Conservation (phyloP, 2,888 invertebrate genomes). For the Escarpia spicata region DNA sequence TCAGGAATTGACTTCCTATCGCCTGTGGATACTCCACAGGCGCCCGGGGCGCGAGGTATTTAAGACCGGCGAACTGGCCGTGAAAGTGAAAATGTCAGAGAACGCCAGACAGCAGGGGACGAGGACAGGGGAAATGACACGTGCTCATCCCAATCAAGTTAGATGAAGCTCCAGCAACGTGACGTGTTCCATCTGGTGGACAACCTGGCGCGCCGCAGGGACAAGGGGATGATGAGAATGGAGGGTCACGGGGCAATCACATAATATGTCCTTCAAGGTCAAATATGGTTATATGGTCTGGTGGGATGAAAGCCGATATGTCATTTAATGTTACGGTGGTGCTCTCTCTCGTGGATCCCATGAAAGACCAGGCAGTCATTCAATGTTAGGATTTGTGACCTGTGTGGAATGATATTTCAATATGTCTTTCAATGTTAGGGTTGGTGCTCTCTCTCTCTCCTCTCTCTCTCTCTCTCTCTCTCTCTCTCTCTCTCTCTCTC, state of each 20-base stretch:
- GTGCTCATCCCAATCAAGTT: not conserved
- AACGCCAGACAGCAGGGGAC: not conserved
- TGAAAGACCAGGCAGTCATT: no score
- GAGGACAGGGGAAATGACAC: not conserved
- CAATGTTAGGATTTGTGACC: no score
- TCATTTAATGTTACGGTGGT: no score
- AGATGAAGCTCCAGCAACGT: not conserved
- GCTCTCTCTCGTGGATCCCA: no score
- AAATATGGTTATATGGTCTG: not conserved
- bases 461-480: not conserved
- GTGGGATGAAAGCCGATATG: no score
- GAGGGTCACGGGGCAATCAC: not conserved
- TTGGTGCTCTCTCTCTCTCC: not conserved
- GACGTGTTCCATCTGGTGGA: not conserved
- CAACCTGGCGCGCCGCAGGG: not conserved
- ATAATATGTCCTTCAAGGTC: not conserved
- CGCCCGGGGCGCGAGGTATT: not conserved
- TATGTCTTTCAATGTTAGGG: not conserved
- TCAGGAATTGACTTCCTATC: not conserved
- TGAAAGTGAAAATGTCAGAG: not conserved
- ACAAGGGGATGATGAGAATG: not conserved
- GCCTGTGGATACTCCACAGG: not conserved
- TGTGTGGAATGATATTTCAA: no score
- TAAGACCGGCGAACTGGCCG: not conserved
- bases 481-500: not conserved